Evolutionary conservation across 2,888 invertebrate genomes (phyloP).

Genomic region (Neelides folsomi): DNA sequence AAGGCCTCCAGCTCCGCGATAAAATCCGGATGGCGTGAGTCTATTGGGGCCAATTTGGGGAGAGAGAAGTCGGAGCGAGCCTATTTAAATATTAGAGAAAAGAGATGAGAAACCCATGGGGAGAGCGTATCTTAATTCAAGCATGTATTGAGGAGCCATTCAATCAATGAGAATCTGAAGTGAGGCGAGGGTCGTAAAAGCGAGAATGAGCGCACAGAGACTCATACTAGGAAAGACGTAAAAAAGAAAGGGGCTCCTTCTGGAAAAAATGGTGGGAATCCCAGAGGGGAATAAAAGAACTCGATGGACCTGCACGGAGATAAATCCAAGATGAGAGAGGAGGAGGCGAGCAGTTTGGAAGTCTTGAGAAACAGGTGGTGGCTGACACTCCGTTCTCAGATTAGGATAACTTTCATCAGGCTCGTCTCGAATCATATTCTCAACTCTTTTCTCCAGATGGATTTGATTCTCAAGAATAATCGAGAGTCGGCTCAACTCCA

Average conservation of each 20-base stretch:
- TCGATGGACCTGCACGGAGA: slow-evolving; percentile 40
- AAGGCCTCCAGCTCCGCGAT: slow-evolving; percentile 62
- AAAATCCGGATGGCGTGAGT: slow-evolving; percentile 57
- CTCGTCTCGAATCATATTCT: slow-evolving; percentile 30
- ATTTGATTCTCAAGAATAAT: slow-evolving; percentile 54
- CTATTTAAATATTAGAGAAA: slow-evolving; percentile 9
- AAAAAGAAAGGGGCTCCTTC: not conserved
- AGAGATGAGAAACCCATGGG: no score
- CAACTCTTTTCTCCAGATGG: slow-evolving; percentile 26
- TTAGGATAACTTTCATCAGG: slow-evolving; percentile 29
- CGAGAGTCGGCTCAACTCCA: slow-evolving; percentile 54
- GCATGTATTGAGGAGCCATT: not conserved
- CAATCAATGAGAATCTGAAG: not conserved
- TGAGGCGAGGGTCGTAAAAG: not conserved
- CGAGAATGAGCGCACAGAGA: not conserved
- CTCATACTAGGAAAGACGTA: not conserved
- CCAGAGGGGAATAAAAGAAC: not conserved
- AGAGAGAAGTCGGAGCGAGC: slow-evolving; percentile 22
- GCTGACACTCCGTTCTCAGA: slow-evolving; percentile 49
- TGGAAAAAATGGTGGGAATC: not conserved
- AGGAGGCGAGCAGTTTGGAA: slow-evolving; percentile 92
- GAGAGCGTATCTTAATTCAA: not conserved
- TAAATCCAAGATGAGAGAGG: slow-evolving; percentile 86
- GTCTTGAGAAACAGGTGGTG: slow-evolving; percentile 72
- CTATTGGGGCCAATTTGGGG: slow-evolving; percentile 56